Percentiles rank a stretch among this genome's conserved stretches.
These are phyloP conservation scores for Aphodius granarius DNA, from an alignment of 2,888 invertebrate species.

Conservation along the genomic window DNA sequence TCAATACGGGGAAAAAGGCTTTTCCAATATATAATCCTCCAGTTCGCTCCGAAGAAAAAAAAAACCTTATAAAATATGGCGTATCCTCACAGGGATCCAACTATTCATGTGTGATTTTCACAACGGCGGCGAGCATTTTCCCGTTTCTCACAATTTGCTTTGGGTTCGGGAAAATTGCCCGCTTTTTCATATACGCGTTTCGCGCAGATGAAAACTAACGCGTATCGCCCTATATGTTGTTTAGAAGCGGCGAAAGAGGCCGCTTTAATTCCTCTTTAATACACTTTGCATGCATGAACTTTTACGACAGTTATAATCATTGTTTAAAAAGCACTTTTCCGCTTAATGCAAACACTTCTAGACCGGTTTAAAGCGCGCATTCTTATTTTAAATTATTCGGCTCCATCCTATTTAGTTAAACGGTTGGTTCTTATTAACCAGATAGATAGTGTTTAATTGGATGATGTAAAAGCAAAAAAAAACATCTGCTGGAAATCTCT, in stretches of 20 bases:
- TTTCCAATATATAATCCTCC: neutral
- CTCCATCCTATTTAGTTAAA: neutral
- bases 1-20: neutral
- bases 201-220: neutral
- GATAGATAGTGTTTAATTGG: neutral
- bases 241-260: neutral
- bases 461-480: neutral
- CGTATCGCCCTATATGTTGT: neutral
- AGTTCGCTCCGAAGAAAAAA: neutral
- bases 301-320: neutral
- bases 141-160: neutral
- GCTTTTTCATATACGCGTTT: neutral
- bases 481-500: neutral
- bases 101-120: constrained; percentile 9
- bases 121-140: neutral
- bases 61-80: neutral
- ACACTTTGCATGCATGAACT: neutral
- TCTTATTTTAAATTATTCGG: neutral
- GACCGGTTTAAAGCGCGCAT: neutral
- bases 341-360: neutral
- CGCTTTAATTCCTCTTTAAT: neutral
- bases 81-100: neutral
- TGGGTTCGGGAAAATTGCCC: neutral
- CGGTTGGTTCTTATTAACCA: neutral
- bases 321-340: neutral